Evolutionary conservation across 1,140 invertebrate species (phyloP).

Genomic region (Drosophila arizonae): DNA sequence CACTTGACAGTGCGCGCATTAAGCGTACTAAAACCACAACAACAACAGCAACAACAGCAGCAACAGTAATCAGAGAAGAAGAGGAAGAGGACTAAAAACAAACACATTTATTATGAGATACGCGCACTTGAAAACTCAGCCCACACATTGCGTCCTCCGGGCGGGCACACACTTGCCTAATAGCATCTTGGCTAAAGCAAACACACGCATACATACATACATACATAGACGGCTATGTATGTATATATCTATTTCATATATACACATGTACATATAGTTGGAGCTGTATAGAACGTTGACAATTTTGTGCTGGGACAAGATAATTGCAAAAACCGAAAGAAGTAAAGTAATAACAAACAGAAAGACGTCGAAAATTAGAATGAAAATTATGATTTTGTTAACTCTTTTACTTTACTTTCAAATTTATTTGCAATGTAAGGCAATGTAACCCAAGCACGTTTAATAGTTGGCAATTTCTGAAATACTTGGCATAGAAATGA

Average conservation of each 20-base stretch:
- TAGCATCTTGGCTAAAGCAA: conserved; percentile 47
- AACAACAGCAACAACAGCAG: conserved; percentile 4
- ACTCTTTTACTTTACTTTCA: not conserved
- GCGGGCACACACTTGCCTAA: conserved; percentile 36
- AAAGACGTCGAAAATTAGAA: conserved; percentile 29
- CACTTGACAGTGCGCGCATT: conserved; percentile 46
- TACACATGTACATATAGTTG: conserved; percentile 38
- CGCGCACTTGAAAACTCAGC: conserved; percentile 40
- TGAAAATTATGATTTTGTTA: conserved; percentile 27
- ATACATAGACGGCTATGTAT: not conserved
- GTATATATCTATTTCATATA: conserved; percentile 47
- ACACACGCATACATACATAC: conserved; percentile 26
- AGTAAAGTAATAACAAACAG: conserved; percentile 30
- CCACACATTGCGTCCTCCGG: not conserved
- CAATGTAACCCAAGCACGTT: conserved; percentile 51
- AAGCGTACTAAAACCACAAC: conserved; percentile 28
- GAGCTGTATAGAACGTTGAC: conserved; percentile 47
- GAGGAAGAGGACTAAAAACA: conserved; percentile 23
- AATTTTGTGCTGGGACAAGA: conserved; percentile 77
- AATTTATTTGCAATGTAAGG: conserved; percentile 3
- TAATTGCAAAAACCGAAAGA: conserved; percentile 59
- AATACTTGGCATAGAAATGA: conserved; percentile 57
- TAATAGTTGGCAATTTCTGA: conserved; percentile 66
- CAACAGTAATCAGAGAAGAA: not conserved
- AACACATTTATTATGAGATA: conserved; percentile 69